Conservation (phyloP, 2,113 vertebrate genomes). For the Cervus canadensis region DNA sequence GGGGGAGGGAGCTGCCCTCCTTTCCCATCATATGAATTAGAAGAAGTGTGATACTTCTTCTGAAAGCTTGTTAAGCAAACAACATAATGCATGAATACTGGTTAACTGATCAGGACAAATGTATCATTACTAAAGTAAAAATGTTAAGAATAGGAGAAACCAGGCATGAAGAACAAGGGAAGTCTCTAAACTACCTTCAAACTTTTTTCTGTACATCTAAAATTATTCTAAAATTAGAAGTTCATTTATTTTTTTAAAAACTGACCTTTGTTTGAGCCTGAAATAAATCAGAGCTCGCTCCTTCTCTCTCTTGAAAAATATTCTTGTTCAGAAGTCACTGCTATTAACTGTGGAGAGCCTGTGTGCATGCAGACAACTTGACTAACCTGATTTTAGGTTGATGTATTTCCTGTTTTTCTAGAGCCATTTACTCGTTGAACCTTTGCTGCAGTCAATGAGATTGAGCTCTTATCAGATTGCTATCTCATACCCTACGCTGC, state of each 20-base stretch:
- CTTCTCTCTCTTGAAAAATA: not conserved
- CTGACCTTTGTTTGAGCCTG: not conserved
- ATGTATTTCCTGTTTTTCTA: not conserved
- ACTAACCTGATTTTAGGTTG: not conserved
- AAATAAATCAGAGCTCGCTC: not conserved
- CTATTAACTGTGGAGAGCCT: not conserved
- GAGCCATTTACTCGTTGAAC: not conserved
- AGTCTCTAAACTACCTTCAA: not conserved
- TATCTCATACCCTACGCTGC: not conserved
- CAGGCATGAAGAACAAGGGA: not conserved
- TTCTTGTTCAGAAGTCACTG: not conserved
- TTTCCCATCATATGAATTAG: not conserved
- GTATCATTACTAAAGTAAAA: not conserved
- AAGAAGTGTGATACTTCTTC: not conserved
- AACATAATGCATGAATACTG: not conserved
- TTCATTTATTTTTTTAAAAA: not conserved
- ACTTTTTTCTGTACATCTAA: slow-evolving; percentile 10
- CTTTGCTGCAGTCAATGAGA: not conserved
- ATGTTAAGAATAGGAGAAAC: not conserved
- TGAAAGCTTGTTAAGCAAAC: not conserved
- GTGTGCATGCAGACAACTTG: not conserved
- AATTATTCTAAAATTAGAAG: not conserved
- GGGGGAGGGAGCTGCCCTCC: not conserved
- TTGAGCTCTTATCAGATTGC: not conserved
- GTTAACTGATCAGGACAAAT: not conserved